Evolutionary conservation across 2,888 invertebrate genomes (phyloP).

Genomic region (Netelia melanura): DNA sequence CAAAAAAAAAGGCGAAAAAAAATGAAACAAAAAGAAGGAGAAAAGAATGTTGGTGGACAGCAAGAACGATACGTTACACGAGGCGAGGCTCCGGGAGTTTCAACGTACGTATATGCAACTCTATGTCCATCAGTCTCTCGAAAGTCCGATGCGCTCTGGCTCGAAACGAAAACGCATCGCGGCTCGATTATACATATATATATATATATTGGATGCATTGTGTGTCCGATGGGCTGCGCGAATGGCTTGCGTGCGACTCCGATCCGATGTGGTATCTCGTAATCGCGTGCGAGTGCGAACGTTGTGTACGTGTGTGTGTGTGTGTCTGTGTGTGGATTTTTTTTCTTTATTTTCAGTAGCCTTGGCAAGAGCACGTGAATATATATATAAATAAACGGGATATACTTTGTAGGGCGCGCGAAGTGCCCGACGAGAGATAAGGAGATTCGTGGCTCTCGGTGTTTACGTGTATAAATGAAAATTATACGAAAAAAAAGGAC

Average conservation of each 20-base stretch:
- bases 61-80: background rate
- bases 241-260: conserved; percentile 76
- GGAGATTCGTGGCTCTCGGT: conserved; percentile 19
- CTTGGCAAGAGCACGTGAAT: conserved; percentile 50
- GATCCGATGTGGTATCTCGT: conserved; percentile 74
- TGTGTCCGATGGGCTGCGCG: conserved; percentile 32
- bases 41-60: conserved; percentile 41
- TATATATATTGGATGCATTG: background rate
- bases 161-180: conserved; percentile 48
- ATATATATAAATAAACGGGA: background rate
- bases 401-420: conserved; percentile 72
- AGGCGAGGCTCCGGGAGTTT: background rate
- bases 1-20: background rate
- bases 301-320: background rate
- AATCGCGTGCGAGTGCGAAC: conserved; percentile 79
- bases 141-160: conserved; percentile 49
- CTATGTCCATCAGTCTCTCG: conserved; percentile 41
- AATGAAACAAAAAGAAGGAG: background rate
- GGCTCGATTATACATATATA: background rate
- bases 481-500: background rate
- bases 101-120: background rate
- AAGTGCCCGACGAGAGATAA: conserved; percentile 73
- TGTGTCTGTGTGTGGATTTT: background rate
- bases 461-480: conserved; percentile 1
- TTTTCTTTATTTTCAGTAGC: conserved; percentile 50